Conservation (phyloP, 2,888 invertebrate genomes). For the Nebria salina region DNA sequence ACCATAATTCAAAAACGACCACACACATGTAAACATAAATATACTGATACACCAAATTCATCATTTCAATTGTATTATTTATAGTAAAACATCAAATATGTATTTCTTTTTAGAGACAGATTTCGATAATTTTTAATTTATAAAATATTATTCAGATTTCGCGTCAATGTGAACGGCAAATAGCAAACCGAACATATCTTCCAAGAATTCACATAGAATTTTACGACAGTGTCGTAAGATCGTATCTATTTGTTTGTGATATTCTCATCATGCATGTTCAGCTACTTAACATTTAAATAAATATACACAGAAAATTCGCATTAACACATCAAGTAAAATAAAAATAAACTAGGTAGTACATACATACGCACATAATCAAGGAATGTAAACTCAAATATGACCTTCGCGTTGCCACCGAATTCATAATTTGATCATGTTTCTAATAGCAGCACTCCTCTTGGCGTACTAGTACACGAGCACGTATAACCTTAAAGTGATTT, state of each 20-base stretch:
- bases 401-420: not conserved
- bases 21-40: slow-evolving; percentile 7
- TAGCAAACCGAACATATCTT: not conserved
- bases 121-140: too few species aligned
- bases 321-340: not conserved
- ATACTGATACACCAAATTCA: not conserved
- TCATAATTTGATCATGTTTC: not conserved
- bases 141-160: not conserved
- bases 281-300: slow-evolving; percentile 1
- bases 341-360: not conserved
- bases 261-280: not conserved
- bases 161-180: not conserved
- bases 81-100: too few species aligned
- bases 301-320: slow-evolving; percentile 1
- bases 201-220: not conserved
- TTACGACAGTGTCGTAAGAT: not conserved
- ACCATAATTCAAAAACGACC: not conserved
- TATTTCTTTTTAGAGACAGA: too few species aligned
- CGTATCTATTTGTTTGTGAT: not conserved
- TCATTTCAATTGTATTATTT: too few species aligned
- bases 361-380: too few species aligned
- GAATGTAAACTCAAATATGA: not conserved
- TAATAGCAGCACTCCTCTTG: too few species aligned
- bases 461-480: not conserved
- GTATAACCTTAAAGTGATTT: not conserved